Conservation (phyloP, 35 echinoderm and acorn worm genomes). For the Apostichopus japonicus region DNA sequence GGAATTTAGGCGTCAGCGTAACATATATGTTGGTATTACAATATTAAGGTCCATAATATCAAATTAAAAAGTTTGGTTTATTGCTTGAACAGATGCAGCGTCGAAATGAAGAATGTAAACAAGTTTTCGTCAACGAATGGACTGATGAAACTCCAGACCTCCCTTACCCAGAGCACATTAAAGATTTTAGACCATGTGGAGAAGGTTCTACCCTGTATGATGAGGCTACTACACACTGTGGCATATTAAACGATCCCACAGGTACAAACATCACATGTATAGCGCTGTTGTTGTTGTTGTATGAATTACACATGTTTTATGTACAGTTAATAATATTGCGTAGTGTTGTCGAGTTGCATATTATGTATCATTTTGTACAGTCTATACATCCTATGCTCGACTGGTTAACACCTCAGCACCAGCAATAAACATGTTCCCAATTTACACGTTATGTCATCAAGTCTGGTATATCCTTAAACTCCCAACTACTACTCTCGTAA, state of each 20-base stretch:
- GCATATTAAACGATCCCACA: slow-evolving; percentile 15
- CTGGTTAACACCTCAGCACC: no score
- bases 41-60: no score
- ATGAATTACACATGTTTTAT: not conserved
- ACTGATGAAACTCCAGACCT: not conserved
- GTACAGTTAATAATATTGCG: no score
- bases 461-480: not conserved
- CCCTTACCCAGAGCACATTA: slow-evolving; percentile 6
- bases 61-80: no score
- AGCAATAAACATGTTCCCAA: no score
- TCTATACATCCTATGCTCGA: no score
- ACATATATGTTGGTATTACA: no score
- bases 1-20: no score
- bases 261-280: not conserved
- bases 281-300: not conserved
- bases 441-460: no score
- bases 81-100: not conserved
- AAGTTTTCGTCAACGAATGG: not conserved
- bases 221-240: not conserved
- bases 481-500: not conserved
- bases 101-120: slow-evolving; percentile 9
- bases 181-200: not conserved
- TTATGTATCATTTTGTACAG: no score
- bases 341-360: no score
- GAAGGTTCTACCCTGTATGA: not conserved